Conservation (phyloP, 2,113 vertebrate species). For the Ia io region DNA sequence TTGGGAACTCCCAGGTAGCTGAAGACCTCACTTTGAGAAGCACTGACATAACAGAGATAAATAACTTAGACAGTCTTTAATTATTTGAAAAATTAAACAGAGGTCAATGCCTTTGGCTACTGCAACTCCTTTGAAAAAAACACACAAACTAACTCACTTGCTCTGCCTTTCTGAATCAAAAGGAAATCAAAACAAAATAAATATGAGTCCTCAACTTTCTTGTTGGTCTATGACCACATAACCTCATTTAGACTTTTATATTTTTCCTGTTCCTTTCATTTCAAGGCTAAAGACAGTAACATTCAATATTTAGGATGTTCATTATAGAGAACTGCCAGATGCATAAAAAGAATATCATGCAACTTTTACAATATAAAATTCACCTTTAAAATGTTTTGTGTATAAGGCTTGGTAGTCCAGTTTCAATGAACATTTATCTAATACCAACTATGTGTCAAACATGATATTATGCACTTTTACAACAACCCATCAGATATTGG, state of each 20-base stretch:
- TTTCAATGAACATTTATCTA: not conserved
- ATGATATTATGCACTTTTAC: not conserved
- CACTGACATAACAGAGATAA: not conserved
- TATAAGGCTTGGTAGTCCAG: not conserved
- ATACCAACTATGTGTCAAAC: not conserved
- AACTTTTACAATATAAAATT: not conserved
- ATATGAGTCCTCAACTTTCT: not conserved
- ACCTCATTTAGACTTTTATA: not conserved
- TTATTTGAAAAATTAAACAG: slow-evolving; percentile 29
- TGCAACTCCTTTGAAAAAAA: not conserved
- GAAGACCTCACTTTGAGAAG: not conserved
- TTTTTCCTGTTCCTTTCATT: not conserved
- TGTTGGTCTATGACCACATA: not conserved
- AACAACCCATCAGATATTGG: not conserved
- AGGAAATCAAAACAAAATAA: not conserved
- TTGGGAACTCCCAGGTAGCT: not conserved
- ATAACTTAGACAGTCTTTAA: not conserved
- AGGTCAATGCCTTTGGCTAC: not conserved
- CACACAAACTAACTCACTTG: not conserved
- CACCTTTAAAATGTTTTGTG: not conserved
- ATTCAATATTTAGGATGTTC: slow-evolving; percentile 8
- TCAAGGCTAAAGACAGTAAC: slow-evolving; percentile 3
- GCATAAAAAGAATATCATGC: not conserved
- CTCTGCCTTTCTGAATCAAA: slow-evolving; percentile 10
- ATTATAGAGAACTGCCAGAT: not conserved